Evolutionary conservation across 2,888 invertebrate species (phyloP).

Genomic region (Noctuana brunneofusca): DNA sequence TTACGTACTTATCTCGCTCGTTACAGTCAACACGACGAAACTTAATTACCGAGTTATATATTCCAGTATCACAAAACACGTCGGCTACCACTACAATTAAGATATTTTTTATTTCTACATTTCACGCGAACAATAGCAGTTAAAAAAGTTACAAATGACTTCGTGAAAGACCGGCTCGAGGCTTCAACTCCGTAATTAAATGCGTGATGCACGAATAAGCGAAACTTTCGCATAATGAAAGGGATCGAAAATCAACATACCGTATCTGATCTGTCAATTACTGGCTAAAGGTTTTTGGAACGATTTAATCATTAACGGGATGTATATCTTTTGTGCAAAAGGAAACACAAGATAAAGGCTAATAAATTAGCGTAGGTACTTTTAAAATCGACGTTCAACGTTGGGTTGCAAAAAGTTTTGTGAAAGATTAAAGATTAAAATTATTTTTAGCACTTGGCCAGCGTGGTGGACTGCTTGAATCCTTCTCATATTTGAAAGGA

Average conservation of each 20-base stretch:
- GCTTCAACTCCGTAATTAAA: conserved; percentile 45
- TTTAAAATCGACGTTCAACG: conserved; percentile 3
- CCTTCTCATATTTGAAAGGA: too few species aligned
- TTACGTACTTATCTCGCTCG: too few species aligned
- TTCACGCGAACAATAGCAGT: conserved; percentile 65
- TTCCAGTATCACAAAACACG: conserved; percentile 74
- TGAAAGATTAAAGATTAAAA: too few species aligned
- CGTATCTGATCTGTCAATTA: conserved; percentile 35
- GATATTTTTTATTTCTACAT: conserved; percentile 74
- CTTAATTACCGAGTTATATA: conserved; percentile 70
- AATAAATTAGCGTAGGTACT: neutral
- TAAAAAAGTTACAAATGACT: conserved; percentile 45
- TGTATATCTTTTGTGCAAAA: conserved; percentile 23
- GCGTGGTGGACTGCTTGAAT: too few species aligned
- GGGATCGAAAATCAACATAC: conserved; percentile 33
- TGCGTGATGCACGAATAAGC: conserved; percentile 44
- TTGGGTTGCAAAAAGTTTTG: neutral
- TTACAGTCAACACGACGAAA: conserved; percentile 76
- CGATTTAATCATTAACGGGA: conserved; percentile 23
- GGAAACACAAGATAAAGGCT: neutral
- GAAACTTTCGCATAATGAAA: conserved; percentile 35
- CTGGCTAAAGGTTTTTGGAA: conserved; percentile 26
- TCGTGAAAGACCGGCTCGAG: conserved; percentile 43
- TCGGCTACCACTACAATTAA: conserved; percentile 68
- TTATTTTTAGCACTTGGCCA: too few species aligned